Evolutionary conservation across 2,797 vertebrate genomes (phyloP), one percentile per base, ranked within the genome.

Genomic region (Sphenodon punctatus): DNA sequence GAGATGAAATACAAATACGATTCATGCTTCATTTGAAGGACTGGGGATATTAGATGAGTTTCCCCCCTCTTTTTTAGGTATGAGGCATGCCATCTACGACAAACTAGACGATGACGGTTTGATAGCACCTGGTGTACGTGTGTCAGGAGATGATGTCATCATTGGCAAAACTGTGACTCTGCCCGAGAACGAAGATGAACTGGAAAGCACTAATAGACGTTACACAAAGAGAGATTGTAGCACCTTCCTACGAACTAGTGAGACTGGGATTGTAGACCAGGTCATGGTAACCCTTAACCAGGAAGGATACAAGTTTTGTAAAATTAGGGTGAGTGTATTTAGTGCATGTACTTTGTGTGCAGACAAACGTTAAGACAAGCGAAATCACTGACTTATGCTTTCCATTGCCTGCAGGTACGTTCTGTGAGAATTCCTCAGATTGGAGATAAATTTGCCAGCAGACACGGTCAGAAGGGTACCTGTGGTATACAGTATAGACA

Each of bases 271-370:
- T 56, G 98, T 99, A 39, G 99, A 99, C 92, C 99, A 99, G 93
- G 99, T 99, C 72, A 99, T 99, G 98, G 98, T 99, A 32, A 99
- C 99, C 0, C 97, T 99, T 42, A 99, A 99, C 94, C 98, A 99
- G 93, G 98, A 99, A 93, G 99, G 99, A 15, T 99, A 99, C 95
- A 99, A 99, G 88, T 99, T 99, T 95, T 99, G 98, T 95, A 99
- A 99, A 95, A 99, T 99, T 81, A 95, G 98, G 95, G 98, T 99
- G 87, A 97, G 97, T 73, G 11, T 30, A 39, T 15, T 1, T 0
- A 38, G 3, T 4, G 4, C 4, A 1, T n/a, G 38, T 49, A 36
- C 61, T 41, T 48, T 19, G 30, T 63, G 51, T 20, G 48, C 20
- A 58, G n/a, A n/a, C n/a, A n/a, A 41, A 64, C 46, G 15, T 43